Evolutionary conservation across 2,888 invertebrate genomes (phyloP).

Genomic region (Subacronicta megacephala): DNA sequence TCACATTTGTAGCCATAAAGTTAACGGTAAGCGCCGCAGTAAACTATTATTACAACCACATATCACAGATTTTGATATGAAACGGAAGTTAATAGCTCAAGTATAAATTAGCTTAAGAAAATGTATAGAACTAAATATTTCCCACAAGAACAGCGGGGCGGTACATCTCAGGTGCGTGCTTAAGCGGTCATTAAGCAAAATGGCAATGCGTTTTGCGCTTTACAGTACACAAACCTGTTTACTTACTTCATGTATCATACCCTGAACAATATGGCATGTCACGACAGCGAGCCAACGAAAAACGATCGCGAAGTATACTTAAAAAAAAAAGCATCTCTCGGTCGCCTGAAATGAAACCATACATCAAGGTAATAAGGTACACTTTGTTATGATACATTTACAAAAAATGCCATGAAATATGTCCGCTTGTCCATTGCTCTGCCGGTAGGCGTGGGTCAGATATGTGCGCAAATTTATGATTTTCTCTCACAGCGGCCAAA

Average conservation of each 20-base stretch:
- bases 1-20: too few species aligned
- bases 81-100: constrained; percentile 3
- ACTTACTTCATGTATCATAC: constrained; percentile 84
- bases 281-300: constrained; percentile 81
- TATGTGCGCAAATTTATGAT: constrained; percentile 73
- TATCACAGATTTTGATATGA: too few species aligned
- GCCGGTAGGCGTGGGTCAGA: constrained; percentile 86
- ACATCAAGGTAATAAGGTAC: constrained; percentile 66
- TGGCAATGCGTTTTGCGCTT: constrained; percentile 74
- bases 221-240: constrained; percentile 82
- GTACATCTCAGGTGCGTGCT: constrained; percentile 61
- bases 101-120: constrained; percentile 30
- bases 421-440: constrained; percentile 80
- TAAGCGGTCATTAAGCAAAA: constrained; percentile 78
- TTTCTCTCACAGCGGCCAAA: constrained; percentile 66
- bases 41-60: too few species aligned
- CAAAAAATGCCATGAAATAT: constrained; percentile 82
- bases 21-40: too few species aligned
- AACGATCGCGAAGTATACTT: constrained; percentile 77
- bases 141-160: constrained; percentile 65
- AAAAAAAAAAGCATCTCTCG: constrained; percentile 60
- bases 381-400: constrained; percentile 59
- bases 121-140: constrained; percentile 60
- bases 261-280: constrained; percentile 87
- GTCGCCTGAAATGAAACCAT: constrained; percentile 66